Conservation (phyloP, 2,797 vertebrate genomes). For the Syngnathus acus region DNA sequence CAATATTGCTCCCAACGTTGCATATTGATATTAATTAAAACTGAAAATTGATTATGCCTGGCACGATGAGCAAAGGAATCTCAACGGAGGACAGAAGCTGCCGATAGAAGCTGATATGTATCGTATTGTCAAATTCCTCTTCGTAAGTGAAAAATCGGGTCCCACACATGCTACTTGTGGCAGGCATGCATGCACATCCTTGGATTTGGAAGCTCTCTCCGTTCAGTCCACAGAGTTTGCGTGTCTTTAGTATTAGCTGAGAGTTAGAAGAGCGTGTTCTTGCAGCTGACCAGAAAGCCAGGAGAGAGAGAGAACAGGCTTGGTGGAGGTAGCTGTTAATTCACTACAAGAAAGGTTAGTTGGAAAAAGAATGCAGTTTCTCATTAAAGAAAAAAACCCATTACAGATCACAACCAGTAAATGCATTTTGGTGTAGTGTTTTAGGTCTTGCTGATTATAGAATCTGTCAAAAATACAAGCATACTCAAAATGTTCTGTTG, state of each 20-base stretch:
- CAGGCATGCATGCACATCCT: conserved; percentile 81
- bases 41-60: conserved; percentile 68
- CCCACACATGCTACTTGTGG: conserved; percentile 73
- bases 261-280: conserved; percentile 70
- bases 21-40: conserved; percentile 69
- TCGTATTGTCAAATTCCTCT: conserved; percentile 57
- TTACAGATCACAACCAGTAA: conserved; percentile 72
- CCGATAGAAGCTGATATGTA: conserved; percentile 50
- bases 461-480: conserved; percentile 28
- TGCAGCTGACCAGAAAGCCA: conserved; percentile 71
- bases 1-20: conserved; percentile 65
- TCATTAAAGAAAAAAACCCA: conserved; percentile 63
- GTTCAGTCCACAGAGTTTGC: conserved; percentile 69
- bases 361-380: conserved; percentile 76
- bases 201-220: conserved; percentile 59
- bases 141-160: conserved; percentile 58
- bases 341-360: conserved; percentile 72
- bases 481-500: conserved; percentile 19
- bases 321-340: conserved; percentile 69
- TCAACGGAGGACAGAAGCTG: conserved; percentile 56
- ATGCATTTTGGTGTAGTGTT: conserved; percentile 30
- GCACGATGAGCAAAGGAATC: conserved; percentile 68
- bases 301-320: conserved; percentile 62
- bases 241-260: conserved; percentile 68
- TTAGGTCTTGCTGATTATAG: conserved; percentile 47